Evolutionary conservation across 2,797 vertebrate genomes (phyloP), one percentile per base, ranked within the genome.

Genomic region (Mareca penelope): DNA sequence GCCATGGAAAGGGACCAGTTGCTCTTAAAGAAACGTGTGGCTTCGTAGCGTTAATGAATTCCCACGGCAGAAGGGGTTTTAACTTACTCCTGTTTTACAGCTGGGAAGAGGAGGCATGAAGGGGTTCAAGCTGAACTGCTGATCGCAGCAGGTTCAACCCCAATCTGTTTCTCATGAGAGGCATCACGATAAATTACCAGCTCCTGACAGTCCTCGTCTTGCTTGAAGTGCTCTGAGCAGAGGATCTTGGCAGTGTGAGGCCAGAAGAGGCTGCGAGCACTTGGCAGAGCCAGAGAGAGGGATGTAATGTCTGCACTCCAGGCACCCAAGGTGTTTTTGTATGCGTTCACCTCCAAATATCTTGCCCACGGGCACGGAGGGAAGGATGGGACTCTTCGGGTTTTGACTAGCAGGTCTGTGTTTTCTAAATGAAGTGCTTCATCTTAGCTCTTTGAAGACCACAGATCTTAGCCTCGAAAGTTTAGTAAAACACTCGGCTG

Each of bases 141-240:
- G 83, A 85, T 92, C 29, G 16, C 37, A 80, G 48, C 53, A 73
- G 46, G 53, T 80, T 91, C 75, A 68, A 59, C 79, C 24, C 44
- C 44, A 59, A 21, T 82, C 64, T 85, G 64, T 81, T 94, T 88
- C 80, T 91, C 80, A 28, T 35, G 80, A 81, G 57, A 75, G 29
- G 61, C 28, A 48, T 88, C 23, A 40, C 50, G 86, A 71, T 80
- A 84, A 95, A 91, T 92, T 90, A 82, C 37, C 80, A 59, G 70
- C n/a, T 81, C 73, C 82, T 79, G 82, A 59, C 82, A 81, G 67
- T 35, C 55, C 59, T 85, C 57, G 39, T 76, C 92, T 76, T 84
- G 63, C 90, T 81, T 65, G 42, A 82, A 85, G 65, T 17, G 31
- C 90, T 93, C 59, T 69, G 79, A 93, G 85, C 65, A 64, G 71